Conservation (phyloP, 2,113 vertebrate species). For the Pelecanoides urinatrix region DNA sequence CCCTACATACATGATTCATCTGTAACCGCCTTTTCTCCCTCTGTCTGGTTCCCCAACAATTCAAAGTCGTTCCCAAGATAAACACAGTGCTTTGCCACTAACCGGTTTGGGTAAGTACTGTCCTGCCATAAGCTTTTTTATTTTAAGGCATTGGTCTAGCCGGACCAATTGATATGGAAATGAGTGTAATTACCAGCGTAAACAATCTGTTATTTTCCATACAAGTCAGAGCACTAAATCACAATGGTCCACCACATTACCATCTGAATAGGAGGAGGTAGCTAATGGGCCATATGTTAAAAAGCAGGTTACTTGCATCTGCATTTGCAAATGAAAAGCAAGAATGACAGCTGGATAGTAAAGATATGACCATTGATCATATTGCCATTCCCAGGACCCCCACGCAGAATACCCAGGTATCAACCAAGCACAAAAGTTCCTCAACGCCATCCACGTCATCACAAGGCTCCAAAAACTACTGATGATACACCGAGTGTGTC, state of each 20-base stretch:
- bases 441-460: not conserved
- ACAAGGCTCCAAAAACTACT: not conserved
- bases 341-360: conserved; percentile 45
- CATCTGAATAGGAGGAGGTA: conserved; percentile 74
- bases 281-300: conserved; percentile 73
- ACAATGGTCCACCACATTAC: conserved; percentile 70
- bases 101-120: not conserved
- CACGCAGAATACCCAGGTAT: not conserved
- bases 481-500: accelerated
- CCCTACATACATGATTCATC: not conserved
- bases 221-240: conserved; percentile 72
- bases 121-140: conserved; percentile 26
- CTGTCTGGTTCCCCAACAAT: not conserved
- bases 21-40: not conserved
- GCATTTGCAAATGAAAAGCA: conserved; percentile 73
- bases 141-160: conserved; percentile 38
- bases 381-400: not conserved
- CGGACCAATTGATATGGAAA: conserved; percentile 77
- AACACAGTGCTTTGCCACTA: not conserved
- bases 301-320: conserved; percentile 64
- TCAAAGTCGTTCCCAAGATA: not conserved
- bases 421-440: not conserved
- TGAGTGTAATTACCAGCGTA: conserved; percentile 72
- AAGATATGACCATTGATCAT: conserved; percentile 29
- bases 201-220: conserved; percentile 78